A percentile compares a stretch with the other conserved stretches of the same genome.
Conservation (phyloP, 2,888 invertebrate genomes). For the Leucania comma region DNA sequence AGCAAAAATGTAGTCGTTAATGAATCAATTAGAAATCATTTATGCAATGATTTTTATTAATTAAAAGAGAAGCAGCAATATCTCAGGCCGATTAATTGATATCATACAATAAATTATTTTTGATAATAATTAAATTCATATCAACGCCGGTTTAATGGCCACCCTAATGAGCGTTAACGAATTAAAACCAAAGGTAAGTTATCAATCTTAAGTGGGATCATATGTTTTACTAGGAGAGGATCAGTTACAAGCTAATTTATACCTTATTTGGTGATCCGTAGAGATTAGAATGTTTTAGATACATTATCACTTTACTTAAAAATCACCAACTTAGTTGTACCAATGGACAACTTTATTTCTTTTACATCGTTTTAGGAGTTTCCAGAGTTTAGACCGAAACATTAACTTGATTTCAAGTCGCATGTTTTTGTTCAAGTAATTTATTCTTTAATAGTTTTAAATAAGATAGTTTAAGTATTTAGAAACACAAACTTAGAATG, state of each 20-base stretch:
- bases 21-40: background rate
- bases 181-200: slow-evolving; percentile 49
- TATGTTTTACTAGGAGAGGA: slow-evolving; percentile 17
- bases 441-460: slow-evolving; percentile 49
- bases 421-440: slow-evolving; percentile 47
- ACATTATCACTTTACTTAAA: slow-evolving; percentile 31
- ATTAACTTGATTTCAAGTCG: slow-evolving; percentile 29
- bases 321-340: slow-evolving; percentile 14
- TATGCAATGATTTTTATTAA: slow-evolving; percentile 17
- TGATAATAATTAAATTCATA: slow-evolving; percentile 31
- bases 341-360: background rate
- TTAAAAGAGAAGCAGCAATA: slow-evolving; percentile 10
- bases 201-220: slow-evolving; percentile 48
- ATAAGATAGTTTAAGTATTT: slow-evolving; percentile 53
- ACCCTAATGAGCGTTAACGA: slow-evolving; percentile 55
- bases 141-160: slow-evolving; percentile 41
- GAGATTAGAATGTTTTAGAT: slow-evolving; percentile 33
- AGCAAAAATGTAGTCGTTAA: background rate
- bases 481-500: slow-evolving; percentile 52
- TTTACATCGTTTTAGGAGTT: background rate
- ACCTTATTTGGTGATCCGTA: slow-evolving; percentile 38
- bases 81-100: slow-evolving; percentile 33
- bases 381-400: background rate
- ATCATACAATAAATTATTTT: slow-evolving; percentile 30
- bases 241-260: slow-evolving; percentile 16